These are phyloP conservation scores for Oenanthe oenanthe DNA, from an alignment of 2,113 vertebrate genomes.

Conservation along the genomic window DNA sequence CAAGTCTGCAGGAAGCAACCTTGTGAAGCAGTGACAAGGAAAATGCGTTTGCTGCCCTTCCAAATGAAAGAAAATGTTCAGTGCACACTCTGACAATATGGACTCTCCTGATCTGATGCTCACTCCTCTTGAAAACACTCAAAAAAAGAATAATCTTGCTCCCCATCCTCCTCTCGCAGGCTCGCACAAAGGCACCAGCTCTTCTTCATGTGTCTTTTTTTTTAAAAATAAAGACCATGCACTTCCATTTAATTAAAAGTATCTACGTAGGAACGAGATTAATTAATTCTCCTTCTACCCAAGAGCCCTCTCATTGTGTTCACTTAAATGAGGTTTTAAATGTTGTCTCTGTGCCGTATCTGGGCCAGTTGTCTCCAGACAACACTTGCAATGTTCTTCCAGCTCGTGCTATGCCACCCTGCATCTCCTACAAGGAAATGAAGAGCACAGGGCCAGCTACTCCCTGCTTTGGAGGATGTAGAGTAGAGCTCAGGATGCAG, in stretches of 20 bases:
- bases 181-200: background rate
- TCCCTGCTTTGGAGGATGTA: background rate
- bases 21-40: background rate
- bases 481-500: background rate
- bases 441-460: background rate
- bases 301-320: conserved; percentile 80
- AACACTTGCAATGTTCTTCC: conserved; percentile 40
- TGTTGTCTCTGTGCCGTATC: conserved; percentile 65
- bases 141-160: background rate
- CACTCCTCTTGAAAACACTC: background rate
- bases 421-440: background rate
- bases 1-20: background rate
- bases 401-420: background rate
- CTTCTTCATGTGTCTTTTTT: background rate
- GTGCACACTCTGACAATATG: accelerated
- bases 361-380: conserved; percentile 74
- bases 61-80: background rate
- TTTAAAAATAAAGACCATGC: conserved; percentile 31
- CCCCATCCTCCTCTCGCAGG: background rate
- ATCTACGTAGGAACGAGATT: conserved; percentile 76
- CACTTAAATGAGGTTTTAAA: conserved; percentile 76
- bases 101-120: background rate
- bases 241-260: conserved; percentile 81
- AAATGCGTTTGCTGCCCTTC: background rate
- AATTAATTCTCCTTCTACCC: conserved; percentile 80